Evolutionary conservation across 2,888 invertebrate species (phyloP).

Genomic region (Ptychoptera albimana): DNA sequence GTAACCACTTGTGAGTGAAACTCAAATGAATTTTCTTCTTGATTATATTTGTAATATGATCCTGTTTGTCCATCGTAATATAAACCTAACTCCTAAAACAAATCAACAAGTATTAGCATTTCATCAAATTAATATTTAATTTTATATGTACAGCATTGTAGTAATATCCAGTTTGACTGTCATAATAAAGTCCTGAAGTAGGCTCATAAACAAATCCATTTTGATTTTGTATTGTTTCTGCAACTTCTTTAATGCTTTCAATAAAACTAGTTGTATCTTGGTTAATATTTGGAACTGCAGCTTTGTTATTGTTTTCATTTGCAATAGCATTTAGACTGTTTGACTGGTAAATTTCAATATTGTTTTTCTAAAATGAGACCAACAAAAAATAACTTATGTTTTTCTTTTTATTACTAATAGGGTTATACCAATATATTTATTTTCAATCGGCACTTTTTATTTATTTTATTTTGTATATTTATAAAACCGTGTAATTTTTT

Average conservation of each 20-base stretch:
- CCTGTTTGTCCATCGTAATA: conserved; percentile 80
- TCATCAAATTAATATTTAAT: too few relatives aligned
- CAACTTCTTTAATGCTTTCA: conserved; percentile 61
- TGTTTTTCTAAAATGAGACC: too few relatives aligned
- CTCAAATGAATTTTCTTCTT: conserved; percentile 54
- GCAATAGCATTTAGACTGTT: too few relatives aligned
- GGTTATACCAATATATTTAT: too few relatives aligned
- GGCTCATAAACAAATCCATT: conserved; percentile 75
- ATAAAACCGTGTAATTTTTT: too few relatives aligned
- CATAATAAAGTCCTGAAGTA: conserved; percentile 76
- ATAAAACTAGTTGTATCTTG: conserved; percentile 33
- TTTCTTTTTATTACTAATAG: too few relatives aligned
- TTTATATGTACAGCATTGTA: conserved; percentile 60
- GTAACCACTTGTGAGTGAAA: conserved; percentile 59
- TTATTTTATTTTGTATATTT: too few relatives aligned
- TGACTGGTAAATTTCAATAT: too few relatives aligned
- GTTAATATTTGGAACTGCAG: too few relatives aligned
- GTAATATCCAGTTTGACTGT: conserved; percentile 77
- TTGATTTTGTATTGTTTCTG: conserved; percentile 54
- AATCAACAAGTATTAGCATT: conserved; percentile 10
- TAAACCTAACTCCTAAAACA: conserved; percentile 58
- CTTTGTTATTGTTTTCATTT: too few relatives aligned
- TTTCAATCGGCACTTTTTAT: too few relatives aligned
- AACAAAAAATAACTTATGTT: too few relatives aligned
- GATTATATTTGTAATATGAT: conserved; percentile 70